Evolutionary conservation across 2,113 vertebrate genomes (phyloP).

Genomic region (Pogona vitticeps): DNA sequence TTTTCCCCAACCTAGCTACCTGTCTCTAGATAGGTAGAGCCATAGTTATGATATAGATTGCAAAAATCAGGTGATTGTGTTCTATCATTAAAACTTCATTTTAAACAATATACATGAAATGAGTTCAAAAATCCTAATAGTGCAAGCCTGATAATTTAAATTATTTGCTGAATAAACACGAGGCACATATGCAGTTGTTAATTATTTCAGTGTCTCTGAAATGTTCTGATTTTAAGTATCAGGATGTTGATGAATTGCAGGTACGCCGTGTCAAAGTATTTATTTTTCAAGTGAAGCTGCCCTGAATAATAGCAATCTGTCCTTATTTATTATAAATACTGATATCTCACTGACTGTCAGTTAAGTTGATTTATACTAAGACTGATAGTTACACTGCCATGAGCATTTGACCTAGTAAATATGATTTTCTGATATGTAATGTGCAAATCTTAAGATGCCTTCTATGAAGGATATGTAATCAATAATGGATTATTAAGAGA

Average conservation of each 20-base stretch:
- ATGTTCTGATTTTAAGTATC: neutral
- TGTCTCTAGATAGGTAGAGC: no score
- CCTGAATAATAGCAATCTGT: constrained; percentile 40
- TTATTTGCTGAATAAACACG: neutral
- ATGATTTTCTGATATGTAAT: constrained; percentile 15
- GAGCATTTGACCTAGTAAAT: constrained; percentile 35
- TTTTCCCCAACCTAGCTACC: neutral
- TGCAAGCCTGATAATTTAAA: constrained; percentile 4
- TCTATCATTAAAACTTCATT: neutral
- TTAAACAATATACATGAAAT: neutral
- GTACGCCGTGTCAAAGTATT: neutral
- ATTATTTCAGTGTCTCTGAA: neutral
- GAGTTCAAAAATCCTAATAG: neutral
- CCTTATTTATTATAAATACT: constrained; percentile 47
- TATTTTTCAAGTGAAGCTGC: constrained; percentile 14
- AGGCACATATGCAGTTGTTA: neutral
- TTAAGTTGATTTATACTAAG: constrained; percentile 44
- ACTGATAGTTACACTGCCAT: constrained; percentile 39
- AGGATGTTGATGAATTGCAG: constrained; percentile 1
- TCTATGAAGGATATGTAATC: constrained; percentile 50
- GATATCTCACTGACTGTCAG: constrained; percentile 23
- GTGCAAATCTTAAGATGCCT: constrained; percentile 38
- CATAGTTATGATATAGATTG: no score
- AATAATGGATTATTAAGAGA: constrained; percentile 34
- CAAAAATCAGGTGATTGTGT: constrained; percentile 11